Base-by-base conservation (phyloP, 2,113 vertebrate species). In the Alethe diademata region DNA sequence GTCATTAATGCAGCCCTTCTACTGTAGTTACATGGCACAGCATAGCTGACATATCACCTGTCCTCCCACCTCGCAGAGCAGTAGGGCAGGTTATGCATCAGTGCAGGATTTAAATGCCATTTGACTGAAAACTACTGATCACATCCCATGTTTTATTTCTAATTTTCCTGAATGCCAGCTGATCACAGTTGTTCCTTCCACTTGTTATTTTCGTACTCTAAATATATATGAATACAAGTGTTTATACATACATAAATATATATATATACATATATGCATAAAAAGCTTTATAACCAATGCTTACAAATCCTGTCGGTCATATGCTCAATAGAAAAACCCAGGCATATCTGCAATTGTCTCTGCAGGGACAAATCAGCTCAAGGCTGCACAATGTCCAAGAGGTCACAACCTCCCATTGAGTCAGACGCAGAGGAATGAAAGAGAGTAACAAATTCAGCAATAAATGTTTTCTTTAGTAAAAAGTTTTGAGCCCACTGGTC, bases 1-100 rank as follows among this genome's bases (percentile, higher is more conserved):
- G 94, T 93, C 96, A 95, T 95, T 95, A 97, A 86, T 92, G 92
- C 92, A 93, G 91, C 91, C 95, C 66, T 95, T 91, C 94, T 78
- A 94, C 88, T 94, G 95, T 90, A 94, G 93, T 88, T 93, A 91
- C 92, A 93, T 50, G 85, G 92, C 78, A 88, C 65, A 50, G 89
- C 81, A 58, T 83, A 94, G 92, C 91, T 95, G 93, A 96, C 92
- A 85, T 62, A 83, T 95, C 93, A 92, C 94, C 95, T 97, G 88
- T 92, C 72, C 88, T 94, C 88, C 91, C 89, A 88, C 92, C 93
- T 95, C 35, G 0, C 62, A 28, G 88, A 96, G 82, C 91, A 87
- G 64, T 58, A 85, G 96, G 86, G 86, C 96, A 96, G 89, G 84
- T 92, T 93, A 76, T 95, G 96, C 95, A 95, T 88, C 96, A 91